Conservation (phyloP, 2,113 vertebrate species). For the Epinephelus lanceolatus region DNA sequence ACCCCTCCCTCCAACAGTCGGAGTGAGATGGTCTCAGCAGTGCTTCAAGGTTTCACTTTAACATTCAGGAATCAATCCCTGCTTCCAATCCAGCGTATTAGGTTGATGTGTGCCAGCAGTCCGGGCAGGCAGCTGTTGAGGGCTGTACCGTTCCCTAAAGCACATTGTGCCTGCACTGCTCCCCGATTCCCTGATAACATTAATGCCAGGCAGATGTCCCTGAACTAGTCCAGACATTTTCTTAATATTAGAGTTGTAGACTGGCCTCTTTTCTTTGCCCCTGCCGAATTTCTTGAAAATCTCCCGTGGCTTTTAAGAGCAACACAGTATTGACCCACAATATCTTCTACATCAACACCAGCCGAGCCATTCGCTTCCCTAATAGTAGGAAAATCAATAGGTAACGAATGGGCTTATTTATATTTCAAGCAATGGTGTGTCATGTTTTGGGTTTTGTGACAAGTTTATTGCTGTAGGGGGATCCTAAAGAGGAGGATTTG, state of each 20-base stretch:
- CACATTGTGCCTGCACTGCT: constrained; percentile 76
- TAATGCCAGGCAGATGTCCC: constrained; percentile 83
- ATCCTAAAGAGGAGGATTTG: constrained; percentile 25
- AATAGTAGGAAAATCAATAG: constrained; percentile 80
- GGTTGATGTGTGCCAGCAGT: constrained; percentile 75
- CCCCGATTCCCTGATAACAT: constrained; percentile 83
- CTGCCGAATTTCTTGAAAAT: constrained; percentile 69
- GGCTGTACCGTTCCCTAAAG: constrained; percentile 78
- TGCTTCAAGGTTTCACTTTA: constrained; percentile 75
- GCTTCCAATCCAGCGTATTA: constrained; percentile 75
- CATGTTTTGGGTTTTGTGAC: constrained; percentile 77
- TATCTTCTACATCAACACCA: constrained; percentile 75
- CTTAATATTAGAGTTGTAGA: constrained; percentile 63
- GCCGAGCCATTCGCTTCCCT: constrained; percentile 67
- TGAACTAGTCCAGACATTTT: constrained; percentile 74
- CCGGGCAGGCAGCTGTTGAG: constrained; percentile 75
- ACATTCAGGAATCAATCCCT: constrained; percentile 78
- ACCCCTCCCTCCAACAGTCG: constrained; percentile 29
- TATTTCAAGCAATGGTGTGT: constrained; percentile 73
- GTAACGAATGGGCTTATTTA: constrained; percentile 80
- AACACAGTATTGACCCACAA: constrained; percentile 78
- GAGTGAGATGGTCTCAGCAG: constrained; percentile 33
- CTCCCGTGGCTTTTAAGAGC: constrained; percentile 77
- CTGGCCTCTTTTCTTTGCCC: constrained; percentile 62
- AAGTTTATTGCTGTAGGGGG: constrained; percentile 67